These are phyloP conservation scores for Sialia sialis DNA, from an alignment of 2,113 vertebrate species.

Conservation along the genomic window DNA sequence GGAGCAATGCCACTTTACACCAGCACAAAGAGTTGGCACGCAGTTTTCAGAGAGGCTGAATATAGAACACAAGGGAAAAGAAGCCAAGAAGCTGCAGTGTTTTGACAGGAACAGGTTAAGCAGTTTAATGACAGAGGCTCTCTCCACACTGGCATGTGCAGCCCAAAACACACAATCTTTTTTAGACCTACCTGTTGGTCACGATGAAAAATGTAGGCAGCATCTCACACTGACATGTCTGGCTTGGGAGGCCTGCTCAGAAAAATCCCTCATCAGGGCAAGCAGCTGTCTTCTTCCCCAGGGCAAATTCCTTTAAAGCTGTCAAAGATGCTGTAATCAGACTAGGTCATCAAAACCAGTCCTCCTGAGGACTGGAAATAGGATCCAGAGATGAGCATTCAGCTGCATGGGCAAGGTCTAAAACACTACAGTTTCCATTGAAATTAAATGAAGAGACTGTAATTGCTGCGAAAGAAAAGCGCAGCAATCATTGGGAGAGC, in stretches of 20 bases:
- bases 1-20: neutral
- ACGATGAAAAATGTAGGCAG: slow-evolving; percentile 76
- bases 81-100: neutral
- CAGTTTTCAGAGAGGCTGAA: neutral
- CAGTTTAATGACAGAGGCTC: neutral
- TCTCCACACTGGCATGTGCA: neutral
- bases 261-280: slow-evolving; percentile 74
- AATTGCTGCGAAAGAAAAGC: slow-evolving; percentile 48
- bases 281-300: slow-evolving; percentile 72
- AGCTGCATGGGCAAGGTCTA: slow-evolving; percentile 52
- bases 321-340: slow-evolving; percentile 78
- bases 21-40: neutral
- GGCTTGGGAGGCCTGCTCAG: slow-evolving; percentile 75
- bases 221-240: slow-evolving; percentile 70
- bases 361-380: slow-evolving; percentile 66
- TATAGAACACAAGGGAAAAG: neutral
- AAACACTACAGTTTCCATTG: slow-evolving; percentile 66
- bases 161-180: neutral
- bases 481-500: slow-evolving; percentile 13
- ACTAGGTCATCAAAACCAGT: slow-evolving; percentile 56
- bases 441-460: slow-evolving; percentile 62
- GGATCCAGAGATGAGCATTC: slow-evolving; percentile 64
- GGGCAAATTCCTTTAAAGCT: slow-evolving; percentile 78
- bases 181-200: slow-evolving; percentile 81
- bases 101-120: slow-evolving; percentile 4